Evolutionary conservation across 2,888 invertebrate genomes (phyloP).

Genomic region (Temnothorax ravouxi): DNA sequence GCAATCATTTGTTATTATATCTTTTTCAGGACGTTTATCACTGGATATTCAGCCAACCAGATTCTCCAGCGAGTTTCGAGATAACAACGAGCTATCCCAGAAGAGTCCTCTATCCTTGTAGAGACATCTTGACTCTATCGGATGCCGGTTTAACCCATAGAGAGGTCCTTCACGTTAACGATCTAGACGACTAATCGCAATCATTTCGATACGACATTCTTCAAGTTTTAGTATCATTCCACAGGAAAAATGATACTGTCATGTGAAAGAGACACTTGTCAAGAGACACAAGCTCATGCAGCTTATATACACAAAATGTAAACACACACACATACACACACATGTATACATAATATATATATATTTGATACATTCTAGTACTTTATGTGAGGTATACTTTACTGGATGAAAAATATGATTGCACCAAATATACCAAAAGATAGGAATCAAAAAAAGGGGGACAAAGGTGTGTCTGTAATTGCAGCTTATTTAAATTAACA

Average conservation of each 20-base stretch:
- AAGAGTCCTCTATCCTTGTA: slow-evolving; percentile 90
- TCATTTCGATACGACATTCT: slow-evolving; percentile 64
- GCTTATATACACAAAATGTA: slow-evolving; percentile 43
- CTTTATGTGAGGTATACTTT: slow-evolving; percentile 77
- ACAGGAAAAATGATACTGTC: slow-evolving; percentile 70
- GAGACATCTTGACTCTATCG: slow-evolving; percentile 88
- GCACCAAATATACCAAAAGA: slow-evolving; percentile 52
- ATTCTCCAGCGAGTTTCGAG: slow-evolving; percentile 97
- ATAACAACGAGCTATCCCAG: slow-evolving; percentile 98
- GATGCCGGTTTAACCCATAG: slow-evolving; percentile 95
- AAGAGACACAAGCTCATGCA: slow-evolving; percentile 63
- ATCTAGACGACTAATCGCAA: slow-evolving; percentile 92
- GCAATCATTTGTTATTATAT: not conserved
- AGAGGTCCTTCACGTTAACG: slow-evolving; percentile 97
- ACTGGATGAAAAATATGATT: slow-evolving; percentile 54
- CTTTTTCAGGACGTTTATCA: slow-evolving; percentile 95
- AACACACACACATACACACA: slow-evolving; percentile 18
- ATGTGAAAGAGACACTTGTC: slow-evolving; percentile 74
- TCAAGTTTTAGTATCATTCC: slow-evolving; percentile 74
- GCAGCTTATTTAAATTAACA: slow-evolving; percentile 55
- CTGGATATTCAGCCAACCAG: slow-evolving; percentile 98
- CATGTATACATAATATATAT: slow-evolving; percentile 47
- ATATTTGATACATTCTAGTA: slow-evolving; percentile 83
- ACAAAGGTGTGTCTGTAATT: slow-evolving; percentile 42
- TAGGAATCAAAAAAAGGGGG: slow-evolving; percentile 49